phyloP scores from a whole-genome alignment of 2,888 invertebrate genomes.

The Axea sp. region DNA sequence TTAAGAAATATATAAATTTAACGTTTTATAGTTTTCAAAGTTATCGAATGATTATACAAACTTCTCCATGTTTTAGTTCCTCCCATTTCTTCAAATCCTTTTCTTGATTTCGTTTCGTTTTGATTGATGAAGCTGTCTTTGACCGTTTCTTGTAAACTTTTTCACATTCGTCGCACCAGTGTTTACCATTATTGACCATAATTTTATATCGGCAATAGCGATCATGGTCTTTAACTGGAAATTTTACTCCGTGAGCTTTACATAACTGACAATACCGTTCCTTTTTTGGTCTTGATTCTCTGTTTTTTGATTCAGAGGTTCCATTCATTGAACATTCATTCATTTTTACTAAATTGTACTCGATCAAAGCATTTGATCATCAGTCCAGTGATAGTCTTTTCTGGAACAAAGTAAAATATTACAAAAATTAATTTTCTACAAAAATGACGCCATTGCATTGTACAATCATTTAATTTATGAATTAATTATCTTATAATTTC shows the following conservation, averaged over 20 bases:
- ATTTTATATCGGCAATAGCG: constrained; percentile 3
- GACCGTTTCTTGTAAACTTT: background rate
- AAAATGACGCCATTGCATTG: too few species aligned
- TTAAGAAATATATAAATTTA: too few species aligned
- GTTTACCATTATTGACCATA: background rate
- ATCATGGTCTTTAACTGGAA: background rate
- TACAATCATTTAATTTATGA: too few species aligned
- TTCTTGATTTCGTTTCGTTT: background rate
- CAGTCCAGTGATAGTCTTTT: background rate
- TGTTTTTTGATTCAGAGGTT: too few species aligned
- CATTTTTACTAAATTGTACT: constrained; percentile 1
- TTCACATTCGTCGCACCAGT: constrained; percentile 1
- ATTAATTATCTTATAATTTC: too few species aligned
- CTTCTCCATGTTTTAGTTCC: too few species aligned
- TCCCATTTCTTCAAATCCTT: too few species aligned
- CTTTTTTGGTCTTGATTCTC: constrained; percentile 1
- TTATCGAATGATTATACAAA: too few species aligned
- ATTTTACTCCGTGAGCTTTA: background rate
- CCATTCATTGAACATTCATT: too few species aligned
- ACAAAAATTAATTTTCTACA: too few species aligned
- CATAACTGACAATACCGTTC: constrained; percentile 10
- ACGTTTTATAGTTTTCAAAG: too few species aligned
- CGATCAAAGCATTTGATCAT: constrained; percentile 1
- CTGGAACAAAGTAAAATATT: constrained; percentile 2
- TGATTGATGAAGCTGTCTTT: background rate